phyloP scores from a whole-genome alignment of 2,888 invertebrate species.

The Meta bourneti region DNA sequence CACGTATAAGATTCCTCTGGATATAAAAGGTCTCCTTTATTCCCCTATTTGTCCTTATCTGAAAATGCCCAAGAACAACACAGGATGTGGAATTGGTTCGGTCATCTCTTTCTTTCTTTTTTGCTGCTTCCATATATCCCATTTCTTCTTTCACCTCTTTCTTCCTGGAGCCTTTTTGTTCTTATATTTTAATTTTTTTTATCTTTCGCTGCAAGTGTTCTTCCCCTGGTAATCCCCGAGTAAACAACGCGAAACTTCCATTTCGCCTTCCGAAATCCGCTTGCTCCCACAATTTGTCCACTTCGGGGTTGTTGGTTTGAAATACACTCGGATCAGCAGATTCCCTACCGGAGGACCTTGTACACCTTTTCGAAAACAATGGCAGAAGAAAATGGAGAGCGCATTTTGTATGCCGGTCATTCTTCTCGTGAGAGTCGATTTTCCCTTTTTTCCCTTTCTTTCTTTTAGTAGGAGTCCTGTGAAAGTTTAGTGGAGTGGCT shows the following conservation, averaged over 20 bases:
- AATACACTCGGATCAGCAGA: slow-evolving; percentile 42
- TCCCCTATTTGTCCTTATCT: slow-evolving; percentile 29
- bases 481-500: slow-evolving; percentile 40
- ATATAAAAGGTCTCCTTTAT: slow-evolving; percentile 3
- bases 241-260: slow-evolving; percentile 37
- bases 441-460: slow-evolving; percentile 6
- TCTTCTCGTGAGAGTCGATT: slow-evolving; percentile 29
- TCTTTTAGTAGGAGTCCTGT: slow-evolving; percentile 1
- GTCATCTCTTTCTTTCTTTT: slow-evolving; percentile 6
- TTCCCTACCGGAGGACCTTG: not conserved
- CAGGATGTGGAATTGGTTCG: slow-evolving; percentile 3
- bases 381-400: not conserved
- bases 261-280: not conserved
- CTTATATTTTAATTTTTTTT: not conserved
- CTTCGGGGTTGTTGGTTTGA: slow-evolving; percentile 37
- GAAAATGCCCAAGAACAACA: slow-evolving; percentile 38
- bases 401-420: slow-evolving; percentile 67
- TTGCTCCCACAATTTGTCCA: slow-evolving; percentile 52
- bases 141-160: not conserved
- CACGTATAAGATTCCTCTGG: slow-evolving; percentile 12
- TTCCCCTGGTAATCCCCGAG: slow-evolving; percentile 26
- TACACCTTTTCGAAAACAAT: slow-evolving; percentile 19
- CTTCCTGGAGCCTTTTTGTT: not conserved
- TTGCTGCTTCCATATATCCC: not conserved
- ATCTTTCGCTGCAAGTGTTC: not conserved